Conservation (phyloP, 2,797 vertebrate species). For the Pseudocheirus occidentalis region DNA sequence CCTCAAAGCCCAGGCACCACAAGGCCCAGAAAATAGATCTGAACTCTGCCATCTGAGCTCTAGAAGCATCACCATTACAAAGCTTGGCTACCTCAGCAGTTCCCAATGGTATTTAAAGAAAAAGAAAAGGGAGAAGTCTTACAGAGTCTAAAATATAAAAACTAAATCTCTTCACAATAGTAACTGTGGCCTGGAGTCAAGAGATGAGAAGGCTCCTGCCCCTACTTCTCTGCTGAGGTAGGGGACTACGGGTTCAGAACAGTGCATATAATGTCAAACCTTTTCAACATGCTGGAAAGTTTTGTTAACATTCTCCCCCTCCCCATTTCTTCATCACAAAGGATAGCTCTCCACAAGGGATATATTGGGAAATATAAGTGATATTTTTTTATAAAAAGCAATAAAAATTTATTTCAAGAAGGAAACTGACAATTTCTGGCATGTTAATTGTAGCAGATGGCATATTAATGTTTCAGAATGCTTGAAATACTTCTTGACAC, state of each 20-base stretch:
- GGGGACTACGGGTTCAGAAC: not conserved
- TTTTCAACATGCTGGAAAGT: not conserved
- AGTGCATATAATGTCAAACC: not conserved
- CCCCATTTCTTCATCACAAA: not conserved
- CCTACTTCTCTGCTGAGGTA: not conserved
- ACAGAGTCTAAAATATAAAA: not conserved
- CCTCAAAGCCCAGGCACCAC: not conserved
- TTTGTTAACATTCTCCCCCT: not conserved
- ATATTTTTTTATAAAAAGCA: not conserved
- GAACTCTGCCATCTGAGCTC: not conserved
- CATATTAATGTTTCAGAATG: not conserved
- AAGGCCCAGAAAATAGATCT: not conserved
- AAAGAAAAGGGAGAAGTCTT: not conserved
- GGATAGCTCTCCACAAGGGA: not conserved
- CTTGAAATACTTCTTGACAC: not conserved
- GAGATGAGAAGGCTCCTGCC: not conserved
- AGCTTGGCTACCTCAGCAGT: not conserved
- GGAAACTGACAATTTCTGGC: not conserved
- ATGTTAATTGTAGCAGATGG: not conserved
- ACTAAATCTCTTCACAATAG: not conserved
- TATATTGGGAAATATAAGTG: not conserved
- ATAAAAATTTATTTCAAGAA: constrained; percentile 4
- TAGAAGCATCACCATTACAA: not conserved
- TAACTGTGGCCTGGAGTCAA: not conserved
- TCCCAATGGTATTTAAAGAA: not conserved